Percentiles rank a stretch among this genome's conserved stretches.
phyloP scores from a whole-genome alignment of 2,797 vertebrate genomes.

The Pipistrellus pygmaeus region DNA sequence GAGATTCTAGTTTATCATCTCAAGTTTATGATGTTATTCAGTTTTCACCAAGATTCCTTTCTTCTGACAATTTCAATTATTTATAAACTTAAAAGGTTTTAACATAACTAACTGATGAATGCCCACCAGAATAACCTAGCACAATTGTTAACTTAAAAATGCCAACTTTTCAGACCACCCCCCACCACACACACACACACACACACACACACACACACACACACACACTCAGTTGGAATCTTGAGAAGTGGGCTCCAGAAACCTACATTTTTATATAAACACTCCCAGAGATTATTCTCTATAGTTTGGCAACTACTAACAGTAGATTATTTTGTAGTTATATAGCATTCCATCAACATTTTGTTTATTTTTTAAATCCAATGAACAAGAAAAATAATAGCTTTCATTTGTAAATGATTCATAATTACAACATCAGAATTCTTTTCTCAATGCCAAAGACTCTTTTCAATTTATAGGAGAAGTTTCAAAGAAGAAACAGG shows the following conservation, averaged over 20 bases:
- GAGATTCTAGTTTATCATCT: constrained; percentile 4
- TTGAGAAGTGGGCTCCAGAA: not conserved
- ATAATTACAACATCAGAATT: not conserved
- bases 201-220: not conserved
- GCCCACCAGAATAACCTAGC: not conserved
- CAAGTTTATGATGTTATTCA: not conserved
- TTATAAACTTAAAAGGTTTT: not conserved
- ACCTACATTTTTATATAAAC: not conserved
- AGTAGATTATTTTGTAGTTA: not conserved
- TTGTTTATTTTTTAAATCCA: not conserved
- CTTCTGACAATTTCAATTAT: not conserved
- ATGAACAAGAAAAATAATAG: not conserved
- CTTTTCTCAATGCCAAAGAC: not conserved
- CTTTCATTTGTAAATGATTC: not conserved
- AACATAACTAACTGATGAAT: not conserved
- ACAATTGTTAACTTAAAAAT: not conserved
- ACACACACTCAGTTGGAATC: not conserved
- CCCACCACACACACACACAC: not conserved
- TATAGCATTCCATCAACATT: not conserved
- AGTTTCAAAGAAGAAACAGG: not conserved
- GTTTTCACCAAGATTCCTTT: constrained; percentile 1
- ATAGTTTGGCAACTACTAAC: not conserved
- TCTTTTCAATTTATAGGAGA: not conserved
- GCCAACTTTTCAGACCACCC: not conserved
- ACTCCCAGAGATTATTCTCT: not conserved